Evolutionary conservation across 1,140 invertebrate genomes (phyloP).

Genomic region (Carposina sasakii): DNA sequence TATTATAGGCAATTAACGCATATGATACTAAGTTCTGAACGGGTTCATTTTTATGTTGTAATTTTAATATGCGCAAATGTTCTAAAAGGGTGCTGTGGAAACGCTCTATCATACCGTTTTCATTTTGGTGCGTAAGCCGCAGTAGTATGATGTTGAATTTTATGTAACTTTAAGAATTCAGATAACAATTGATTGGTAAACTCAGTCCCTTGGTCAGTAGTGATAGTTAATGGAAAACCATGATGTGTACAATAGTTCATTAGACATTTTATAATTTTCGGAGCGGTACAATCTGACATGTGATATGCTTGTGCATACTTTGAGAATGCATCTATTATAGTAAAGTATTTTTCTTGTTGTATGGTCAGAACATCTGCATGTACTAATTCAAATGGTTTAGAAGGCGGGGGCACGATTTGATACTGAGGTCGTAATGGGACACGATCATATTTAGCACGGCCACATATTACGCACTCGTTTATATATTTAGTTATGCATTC

Average conservation of each 20-base stretch:
- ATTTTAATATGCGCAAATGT: background rate
- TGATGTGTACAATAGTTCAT: background rate
- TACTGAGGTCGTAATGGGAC: background rate
- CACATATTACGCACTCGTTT: background rate
- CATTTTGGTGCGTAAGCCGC: background rate
- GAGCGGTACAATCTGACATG: background rate
- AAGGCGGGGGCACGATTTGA: background rate
- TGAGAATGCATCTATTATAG: conserved; percentile 1
- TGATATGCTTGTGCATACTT: conserved; percentile 2
- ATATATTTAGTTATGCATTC: background rate
- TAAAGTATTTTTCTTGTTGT: conserved; percentile 1
- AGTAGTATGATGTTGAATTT: background rate
- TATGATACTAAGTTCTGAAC: background rate
- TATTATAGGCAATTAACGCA: background rate
- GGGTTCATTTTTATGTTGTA: background rate
- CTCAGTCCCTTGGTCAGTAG: background rate
- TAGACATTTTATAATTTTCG: background rate
- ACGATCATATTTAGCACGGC: background rate
- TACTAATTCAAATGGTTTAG: background rate
- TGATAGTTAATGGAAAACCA: background rate
- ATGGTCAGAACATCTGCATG: background rate
- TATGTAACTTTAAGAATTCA: background rate
- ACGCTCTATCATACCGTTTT: no score
- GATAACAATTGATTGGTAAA: conserved; percentile 12
- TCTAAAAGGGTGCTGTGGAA: background rate